Conservation (phyloP, 2,888 invertebrate species). For the Gymnocheta viridis region DNA sequence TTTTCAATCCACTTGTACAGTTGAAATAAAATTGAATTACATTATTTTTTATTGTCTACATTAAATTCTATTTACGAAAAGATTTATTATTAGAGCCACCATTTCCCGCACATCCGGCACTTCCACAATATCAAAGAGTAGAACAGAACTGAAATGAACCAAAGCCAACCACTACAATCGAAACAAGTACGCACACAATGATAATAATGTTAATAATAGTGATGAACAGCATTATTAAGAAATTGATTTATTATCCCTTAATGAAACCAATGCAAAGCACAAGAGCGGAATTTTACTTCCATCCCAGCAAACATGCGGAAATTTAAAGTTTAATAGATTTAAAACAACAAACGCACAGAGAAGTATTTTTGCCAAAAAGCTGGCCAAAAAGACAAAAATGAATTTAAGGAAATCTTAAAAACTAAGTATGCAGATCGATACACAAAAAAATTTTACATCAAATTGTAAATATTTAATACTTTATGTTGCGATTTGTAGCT, state of each 20-base stretch:
- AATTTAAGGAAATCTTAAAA: too few relatives aligned
- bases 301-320: background rate
- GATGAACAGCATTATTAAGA: constrained; percentile 42
- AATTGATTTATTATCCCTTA: constrained; percentile 55
- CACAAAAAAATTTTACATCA: too few relatives aligned
- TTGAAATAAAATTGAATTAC: background rate
- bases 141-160: background rate
- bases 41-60: background rate
- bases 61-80: background rate
- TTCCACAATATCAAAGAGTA: background rate
- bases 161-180: constrained; percentile 2
- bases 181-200: background rate
- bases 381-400: too few relatives aligned
- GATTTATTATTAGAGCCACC: background rate
- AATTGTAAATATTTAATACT: too few relatives aligned
- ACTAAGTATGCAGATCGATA: too few relatives aligned
- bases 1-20: background rate
- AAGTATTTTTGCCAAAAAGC: too few relatives aligned
- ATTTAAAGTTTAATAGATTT: background rate
- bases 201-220: constrained; percentile 14
- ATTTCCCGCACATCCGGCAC: background rate
- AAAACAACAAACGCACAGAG: too few relatives aligned
- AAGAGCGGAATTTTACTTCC: constrained; percentile 1
- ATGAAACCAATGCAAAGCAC: constrained; percentile 3
- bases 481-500: too few relatives aligned